A percentile compares a stretch with the other conserved stretches of the same genome.
These are phyloP conservation scores for Rhorus exstirpatorius DNA, from an alignment of 2,888 invertebrate genomes.

Conservation along the genomic window DNA sequence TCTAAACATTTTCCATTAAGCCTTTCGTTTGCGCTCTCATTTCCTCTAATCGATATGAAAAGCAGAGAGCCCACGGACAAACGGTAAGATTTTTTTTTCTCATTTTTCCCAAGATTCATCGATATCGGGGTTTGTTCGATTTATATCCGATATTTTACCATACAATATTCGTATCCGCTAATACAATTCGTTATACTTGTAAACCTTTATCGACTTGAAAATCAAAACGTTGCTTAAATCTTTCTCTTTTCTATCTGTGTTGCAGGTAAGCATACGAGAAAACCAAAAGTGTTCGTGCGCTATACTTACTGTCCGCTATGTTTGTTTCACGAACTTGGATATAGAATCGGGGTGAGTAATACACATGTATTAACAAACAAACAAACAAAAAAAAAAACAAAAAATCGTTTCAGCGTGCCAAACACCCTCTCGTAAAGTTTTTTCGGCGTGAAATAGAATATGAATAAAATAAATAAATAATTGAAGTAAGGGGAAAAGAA, in stretches of 20 bases:
- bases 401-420: not conserved
- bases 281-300: constrained; percentile 21
- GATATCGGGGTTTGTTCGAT: constrained; percentile 13
- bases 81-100: constrained; percentile 24
- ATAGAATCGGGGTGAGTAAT: constrained; percentile 41
- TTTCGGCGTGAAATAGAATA: not conserved
- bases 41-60: constrained; percentile 23
- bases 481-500: not conserved
- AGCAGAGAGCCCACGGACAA: not conserved
- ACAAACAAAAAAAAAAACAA: no score
- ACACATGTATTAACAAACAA: no score
- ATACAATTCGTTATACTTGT: constrained; percentile 40
- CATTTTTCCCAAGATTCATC: not conserved
- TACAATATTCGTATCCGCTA: no score
- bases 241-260: constrained; percentile 52
- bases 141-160: constrained; percentile 13
- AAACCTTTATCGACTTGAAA: constrained; percentile 44
- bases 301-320: constrained; percentile 13
- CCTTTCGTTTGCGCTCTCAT: constrained; percentile 11
- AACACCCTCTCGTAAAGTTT: not conserved
- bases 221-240: constrained; percentile 33
- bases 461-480: not conserved
- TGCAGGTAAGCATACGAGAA: constrained; percentile 64
- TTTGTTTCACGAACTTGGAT: not conserved
- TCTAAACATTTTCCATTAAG: constrained; percentile 15